These are phyloP conservation scores for Dunckerocampus dactyliophorus DNA, from an alignment of 2,113 vertebrate genomes.

Conservation along the genomic window DNA sequence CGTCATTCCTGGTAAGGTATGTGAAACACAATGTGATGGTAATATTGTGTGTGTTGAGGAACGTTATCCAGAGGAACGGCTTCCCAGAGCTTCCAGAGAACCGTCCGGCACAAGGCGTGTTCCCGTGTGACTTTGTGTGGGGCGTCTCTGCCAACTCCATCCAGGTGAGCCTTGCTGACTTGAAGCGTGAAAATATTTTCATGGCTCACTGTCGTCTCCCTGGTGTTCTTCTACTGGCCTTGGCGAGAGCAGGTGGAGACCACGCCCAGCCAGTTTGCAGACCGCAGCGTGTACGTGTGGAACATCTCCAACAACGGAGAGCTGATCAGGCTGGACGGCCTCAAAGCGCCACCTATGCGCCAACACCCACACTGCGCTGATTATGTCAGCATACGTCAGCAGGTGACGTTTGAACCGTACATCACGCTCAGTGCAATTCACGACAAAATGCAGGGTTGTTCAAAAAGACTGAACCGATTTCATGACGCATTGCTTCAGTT, in stretches of 20 bases:
- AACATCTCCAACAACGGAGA: constrained; percentile 82
- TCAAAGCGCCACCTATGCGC: constrained; percentile 50
- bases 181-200: neutral
- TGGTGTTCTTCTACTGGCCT: neutral
- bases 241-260: constrained; percentile 80
- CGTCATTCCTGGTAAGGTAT: too few species aligned
- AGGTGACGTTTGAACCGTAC: constrained; percentile 50
- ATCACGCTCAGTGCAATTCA: neutral
- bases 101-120: constrained; percentile 78
- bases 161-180: constrained; percentile 69
- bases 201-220: neutral
- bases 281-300: constrained; percentile 88
- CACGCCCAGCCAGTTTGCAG: constrained; percentile 83
- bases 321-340: constrained; percentile 79
- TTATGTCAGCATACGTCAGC: constrained; percentile 80
- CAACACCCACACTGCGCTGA: constrained; percentile 78
- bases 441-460: too few species aligned
- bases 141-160: constrained; percentile 87
- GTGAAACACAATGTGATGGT: too few species aligned
- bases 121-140: constrained; percentile 91
- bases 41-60: constrained; percentile 44
- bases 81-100: constrained; percentile 89
- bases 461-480: too few species aligned
- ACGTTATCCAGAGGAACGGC: constrained; percentile 88
- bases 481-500: too few species aligned